Percentiles rank a stretch among this genome's conserved stretches.
These are phyloP conservation scores for Conus canariensis DNA, from an alignment of 2,888 invertebrate species.

Conservation along the genomic window DNA sequence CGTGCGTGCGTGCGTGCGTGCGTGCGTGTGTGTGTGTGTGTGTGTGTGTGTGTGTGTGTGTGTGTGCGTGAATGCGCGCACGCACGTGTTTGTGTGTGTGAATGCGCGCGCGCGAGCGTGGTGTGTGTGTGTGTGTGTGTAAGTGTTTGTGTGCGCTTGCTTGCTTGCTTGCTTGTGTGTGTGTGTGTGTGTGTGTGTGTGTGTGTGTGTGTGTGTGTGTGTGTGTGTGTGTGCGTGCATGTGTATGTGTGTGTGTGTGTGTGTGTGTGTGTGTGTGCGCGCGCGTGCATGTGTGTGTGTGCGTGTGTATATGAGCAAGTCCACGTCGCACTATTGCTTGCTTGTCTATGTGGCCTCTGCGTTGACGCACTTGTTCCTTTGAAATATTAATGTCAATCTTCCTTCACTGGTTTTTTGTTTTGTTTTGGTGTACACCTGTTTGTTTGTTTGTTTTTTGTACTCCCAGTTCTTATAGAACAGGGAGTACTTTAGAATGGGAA, in stretches of 20 bases:
- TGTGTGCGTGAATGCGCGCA: neutral
- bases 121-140: neutral
- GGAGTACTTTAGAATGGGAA: too few relatives aligned
- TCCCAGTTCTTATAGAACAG: too few relatives aligned
- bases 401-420: too few relatives aligned
- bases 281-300: neutral
- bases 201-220: conserved; percentile 7
- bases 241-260: neutral
- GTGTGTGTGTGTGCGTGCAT: neutral
- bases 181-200: too few relatives aligned
- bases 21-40: neutral
- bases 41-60: conserved; percentile 8
- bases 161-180: too few relatives aligned
- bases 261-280: neutral
- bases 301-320: neutral
- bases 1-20: neutral
- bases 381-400: too few relatives aligned
- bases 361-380: too few relatives aligned
- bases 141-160: neutral
- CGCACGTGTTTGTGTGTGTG: neutral
- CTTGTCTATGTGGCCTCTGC: too few relatives aligned
- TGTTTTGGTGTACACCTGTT: too few relatives aligned
- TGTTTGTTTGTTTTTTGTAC: too few relatives aligned
- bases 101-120: neutral
- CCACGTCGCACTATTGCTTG: too few relatives aligned